Evolutionary conservation across 1,140 invertebrate species (phyloP), one percentile per base, ranked within the genome.

Genomic region (Dufourea novaeangliae): DNA sequence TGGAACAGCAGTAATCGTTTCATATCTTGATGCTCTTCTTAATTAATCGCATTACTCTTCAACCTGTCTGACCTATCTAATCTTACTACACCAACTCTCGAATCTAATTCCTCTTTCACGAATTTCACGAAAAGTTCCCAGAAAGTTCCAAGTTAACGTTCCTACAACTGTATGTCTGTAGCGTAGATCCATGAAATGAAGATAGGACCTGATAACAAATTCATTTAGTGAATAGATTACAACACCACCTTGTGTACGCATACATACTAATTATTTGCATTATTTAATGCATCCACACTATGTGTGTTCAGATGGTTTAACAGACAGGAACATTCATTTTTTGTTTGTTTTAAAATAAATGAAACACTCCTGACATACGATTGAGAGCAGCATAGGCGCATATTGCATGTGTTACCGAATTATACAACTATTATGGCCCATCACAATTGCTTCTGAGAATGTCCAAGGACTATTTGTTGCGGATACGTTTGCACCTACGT

Each of bases 11-110:
- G n/a, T n/a, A 29, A 67, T 34, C 10, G 14, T 44, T 52, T 54
- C 37, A n/a, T 27, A 1, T 22, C 10, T 20, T 25, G 39, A 52
- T 50, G 5, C 10, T 22, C 34, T 56, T 32, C 0, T 27, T 37
- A 25, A 37, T 37, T 37, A 50, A 10, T 37, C 41, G 32, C 11
- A 62, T 62, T 50, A 71, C 27, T 57, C 27, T 70, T 41, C 37
- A 44, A 32, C 20, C 7, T 59, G 10, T 44, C 14, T 39, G 22
- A 0, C 20, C 8, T 17, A n/a, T 37, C 6, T 29, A 7, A 25
- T 34, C 32, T 64, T 64, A 66, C 8, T 34, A 20, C 22, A 66
- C 11, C 12, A 44, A 32, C 12, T 52, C 6, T 37, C 22, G 34
- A 54, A 54, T 39, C 17, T 50, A 37, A 50, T 12, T 52, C 22